These are phyloP conservation scores for Mastigias papua DNA, from an alignment of 30 jellyfish, hydroid and myxozoan genomes.

Conservation along the genomic window DNA sequence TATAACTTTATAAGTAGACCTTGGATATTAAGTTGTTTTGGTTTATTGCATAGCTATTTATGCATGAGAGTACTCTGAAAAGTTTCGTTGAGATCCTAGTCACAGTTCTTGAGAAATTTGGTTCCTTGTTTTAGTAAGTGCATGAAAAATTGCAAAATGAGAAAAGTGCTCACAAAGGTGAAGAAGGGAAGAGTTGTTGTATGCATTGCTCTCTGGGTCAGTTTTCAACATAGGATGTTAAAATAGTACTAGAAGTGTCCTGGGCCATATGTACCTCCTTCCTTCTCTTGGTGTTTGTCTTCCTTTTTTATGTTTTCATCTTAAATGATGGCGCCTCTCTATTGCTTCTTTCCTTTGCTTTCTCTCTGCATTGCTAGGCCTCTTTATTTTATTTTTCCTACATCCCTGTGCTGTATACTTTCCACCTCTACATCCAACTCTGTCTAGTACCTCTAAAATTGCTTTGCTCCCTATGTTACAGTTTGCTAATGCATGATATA, in stretches of 20 bases:
- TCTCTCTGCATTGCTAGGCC: background rate
- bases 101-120: background rate
- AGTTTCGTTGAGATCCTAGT: no score
- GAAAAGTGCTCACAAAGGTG: background rate
- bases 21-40: no score
- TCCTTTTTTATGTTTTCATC: background rate
- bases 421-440: background rate
- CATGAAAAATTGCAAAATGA: background rate
- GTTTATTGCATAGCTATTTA: background rate
- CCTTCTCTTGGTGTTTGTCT: background rate
- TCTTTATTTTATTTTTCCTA: background rate
- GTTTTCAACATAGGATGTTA: background rate
- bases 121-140: background rate
- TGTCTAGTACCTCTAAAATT: background rate
- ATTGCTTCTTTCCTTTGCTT: background rate
- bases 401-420: constrained; percentile 13
- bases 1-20: background rate
- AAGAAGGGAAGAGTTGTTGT: no score
- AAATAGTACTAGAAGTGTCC: background rate
- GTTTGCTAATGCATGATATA: constrained; percentile 35
- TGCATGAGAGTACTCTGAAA: background rate
- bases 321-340: background rate
- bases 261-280: background rate
- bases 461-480: constrained; percentile 29
- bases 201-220: no score